Evolutionary conservation across 1,140 invertebrate genomes (phyloP), one percentile per base, ranked within the genome.

Genomic region (Drosophila pandora): DNA sequence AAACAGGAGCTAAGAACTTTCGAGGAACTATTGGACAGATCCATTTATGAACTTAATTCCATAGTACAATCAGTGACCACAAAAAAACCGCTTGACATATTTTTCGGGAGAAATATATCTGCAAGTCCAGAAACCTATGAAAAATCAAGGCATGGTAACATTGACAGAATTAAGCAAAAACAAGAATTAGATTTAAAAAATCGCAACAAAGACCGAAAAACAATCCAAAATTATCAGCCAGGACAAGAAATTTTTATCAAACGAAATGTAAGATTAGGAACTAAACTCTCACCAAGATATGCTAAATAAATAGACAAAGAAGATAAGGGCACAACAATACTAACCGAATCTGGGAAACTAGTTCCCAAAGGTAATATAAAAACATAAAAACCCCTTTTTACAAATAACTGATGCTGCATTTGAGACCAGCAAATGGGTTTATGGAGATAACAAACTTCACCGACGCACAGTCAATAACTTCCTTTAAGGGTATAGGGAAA

Each of bases 391-490:
- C 1, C 4, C 6, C 37, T 12, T 39, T 39, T 39, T 39, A 12
- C 37, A 39, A 12, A 37, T 37, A 12, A 37, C 34, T 37, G 9
- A 37, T 37, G 34, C 34, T 37, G 10, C 34, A 37, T 37, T 37
- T 37, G 34, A 37, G 8, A 37, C 34, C 34, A 37, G 34, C 8
- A 37, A 37, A 37, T 10, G 34, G 34, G 6, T 37, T 37, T 37
- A 37, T 37, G 34, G 34, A 12, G 10, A 37, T 37, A 37, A 37
- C 34, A 9, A 37, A 37, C 34, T 12, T 37, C 34, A 37, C 34
- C 70, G 61, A 92, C 50, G 17, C 17, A 17, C 17, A 17, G 17
- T 0, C 17, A 17, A 17, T 17, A 17, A 17, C 17, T 17, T 17
- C 17, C 17, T 17, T 17, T 17, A 17, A 17, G 17, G 17, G 17